These are phyloP conservation scores for Urophycis tenuis DNA, from an alignment of 2,797 vertebrate species.

Conservation along the genomic window DNA sequence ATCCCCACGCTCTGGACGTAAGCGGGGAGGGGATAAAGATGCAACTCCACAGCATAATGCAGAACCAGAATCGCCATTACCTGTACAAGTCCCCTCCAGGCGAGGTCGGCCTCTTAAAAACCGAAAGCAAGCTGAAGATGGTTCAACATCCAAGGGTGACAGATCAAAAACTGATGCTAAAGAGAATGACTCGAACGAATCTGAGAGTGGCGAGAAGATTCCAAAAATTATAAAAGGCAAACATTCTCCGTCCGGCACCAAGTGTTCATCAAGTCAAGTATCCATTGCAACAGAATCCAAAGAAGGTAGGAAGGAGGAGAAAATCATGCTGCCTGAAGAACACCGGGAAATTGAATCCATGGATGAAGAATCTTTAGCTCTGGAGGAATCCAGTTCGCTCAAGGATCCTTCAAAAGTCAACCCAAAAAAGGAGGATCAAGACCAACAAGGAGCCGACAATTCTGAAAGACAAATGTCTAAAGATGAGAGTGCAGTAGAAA, in stretches of 20 bases:
- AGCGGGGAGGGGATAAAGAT: constrained; percentile 82
- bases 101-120: constrained; percentile 88
- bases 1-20: constrained; percentile 79
- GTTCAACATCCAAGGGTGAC: constrained; percentile 70
- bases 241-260: constrained; percentile 77
- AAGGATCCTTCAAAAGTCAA: constrained; percentile 52
- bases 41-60: constrained; percentile 47
- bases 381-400: constrained; percentile 47
- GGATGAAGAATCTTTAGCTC: constrained; percentile 41
- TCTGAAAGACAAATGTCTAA: constrained; percentile 41
- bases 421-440: constrained; percentile 74
- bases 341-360: constrained; percentile 64
- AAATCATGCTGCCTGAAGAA: constrained; percentile 63
- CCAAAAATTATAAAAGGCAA: constrained; percentile 79
- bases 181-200: constrained; percentile 79
- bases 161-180: constrained; percentile 73
- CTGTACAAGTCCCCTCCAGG: constrained; percentile 58
- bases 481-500: constrained; percentile 49
- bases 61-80: constrained; percentile 72
- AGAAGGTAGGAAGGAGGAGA: constrained; percentile 77
- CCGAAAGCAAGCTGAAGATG: constrained; percentile 78
- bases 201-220: constrained; percentile 66
- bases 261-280: constrained; percentile 55
- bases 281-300: constrained; percentile 50
- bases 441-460: constrained; percentile 39